phyloP scores from a whole-genome alignment of 2,888 invertebrate genomes.

The Monopis laevigella region DNA sequence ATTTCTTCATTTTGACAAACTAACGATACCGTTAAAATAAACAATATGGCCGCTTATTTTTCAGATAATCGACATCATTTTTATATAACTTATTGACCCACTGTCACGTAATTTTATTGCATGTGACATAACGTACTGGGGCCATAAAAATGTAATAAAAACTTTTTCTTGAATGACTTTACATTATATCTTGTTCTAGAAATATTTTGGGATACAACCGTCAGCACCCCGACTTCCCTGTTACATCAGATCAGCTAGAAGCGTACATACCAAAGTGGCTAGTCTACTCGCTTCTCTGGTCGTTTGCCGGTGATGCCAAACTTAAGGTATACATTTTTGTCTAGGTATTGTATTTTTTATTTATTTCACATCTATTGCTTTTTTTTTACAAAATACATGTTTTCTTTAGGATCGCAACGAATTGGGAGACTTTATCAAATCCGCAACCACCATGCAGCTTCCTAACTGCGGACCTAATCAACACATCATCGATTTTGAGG shows the following conservation, averaged over 20 bases:
- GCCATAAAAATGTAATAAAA: too few relatives aligned
- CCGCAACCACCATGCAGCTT: slow-evolving; percentile 91
- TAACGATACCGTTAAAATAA: too few relatives aligned
- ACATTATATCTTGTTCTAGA: slow-evolving; percentile 57
- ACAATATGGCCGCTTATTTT: too few relatives aligned
- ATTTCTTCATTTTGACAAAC: too few relatives aligned
- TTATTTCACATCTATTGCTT: neutral
- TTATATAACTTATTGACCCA: too few relatives aligned
- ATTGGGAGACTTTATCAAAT: slow-evolving; percentile 94
- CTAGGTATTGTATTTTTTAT: slow-evolving; percentile 1
- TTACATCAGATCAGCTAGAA: slow-evolving; percentile 91
- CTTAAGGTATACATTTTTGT: slow-evolving; percentile 78
- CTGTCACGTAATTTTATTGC: too few relatives aligned
- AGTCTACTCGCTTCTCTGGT: slow-evolving; percentile 95
- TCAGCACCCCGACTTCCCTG: slow-evolving; percentile 93
- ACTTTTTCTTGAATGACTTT: too few relatives aligned
- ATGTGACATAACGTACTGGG: too few relatives aligned
- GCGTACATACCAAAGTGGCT: slow-evolving; percentile 94
- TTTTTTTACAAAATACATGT: neutral
- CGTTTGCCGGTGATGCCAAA: slow-evolving; percentile 97
- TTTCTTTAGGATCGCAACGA: slow-evolving; percentile 76
- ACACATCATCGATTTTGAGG: slow-evolving; percentile 97
- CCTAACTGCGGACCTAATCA: slow-evolving; percentile 82
- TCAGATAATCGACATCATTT: too few relatives aligned
- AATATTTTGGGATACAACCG: slow-evolving; percentile 94